Base-by-base conservation (phyloP, 2,797 vertebrate genomes). In the Macroramphosus scolopax region DNA sequence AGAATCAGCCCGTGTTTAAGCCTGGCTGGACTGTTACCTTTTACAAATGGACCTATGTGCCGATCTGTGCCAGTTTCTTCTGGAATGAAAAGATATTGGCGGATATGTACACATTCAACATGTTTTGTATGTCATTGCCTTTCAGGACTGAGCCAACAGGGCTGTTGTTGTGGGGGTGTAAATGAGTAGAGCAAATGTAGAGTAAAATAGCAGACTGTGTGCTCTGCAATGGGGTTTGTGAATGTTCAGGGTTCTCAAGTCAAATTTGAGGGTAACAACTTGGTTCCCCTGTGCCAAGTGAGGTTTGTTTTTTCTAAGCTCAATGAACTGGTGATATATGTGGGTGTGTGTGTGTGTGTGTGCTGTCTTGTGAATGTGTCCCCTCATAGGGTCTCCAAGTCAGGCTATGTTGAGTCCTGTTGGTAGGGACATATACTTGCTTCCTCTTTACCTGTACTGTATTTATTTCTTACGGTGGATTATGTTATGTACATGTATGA, bases 391-490 rank as follows among this genome's bases (percentile, higher is more conserved):
- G 72, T 67, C 28, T 62, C 35, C 61, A 55, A 50, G 63, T 69
- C 45, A 48, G 52, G 50, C 59, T 64, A 58, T 64, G 49, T 72
- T 48, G 33, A 31, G 60, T 72, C 53, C 59, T 59, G 41, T 72
- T 73, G 20, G 52, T 67, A 45, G 62, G 55, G 50, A 74, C 71
- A 63, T 36, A 59, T 56, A 68, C 53, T 50, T 67, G 63, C 72
- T 73, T 78, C 67, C 64, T 76, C 60, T 63, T 63, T 60, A 78
- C 52, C 62, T 68, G 60, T 80, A 73, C 78, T 81, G 72, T 88
- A 85, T 88, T 87, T 84, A 84, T 87, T 70, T 69, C 65, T 67
- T 64, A 61, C 30, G 79, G 79, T 87, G 63, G 68, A 72, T 64
- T 78, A 71, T 88, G 73, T 67, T 54, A 81, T 45, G 51, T 62